Conservation (phyloP, 2,113 vertebrate species). For the Dipodomys merriami region DNA sequence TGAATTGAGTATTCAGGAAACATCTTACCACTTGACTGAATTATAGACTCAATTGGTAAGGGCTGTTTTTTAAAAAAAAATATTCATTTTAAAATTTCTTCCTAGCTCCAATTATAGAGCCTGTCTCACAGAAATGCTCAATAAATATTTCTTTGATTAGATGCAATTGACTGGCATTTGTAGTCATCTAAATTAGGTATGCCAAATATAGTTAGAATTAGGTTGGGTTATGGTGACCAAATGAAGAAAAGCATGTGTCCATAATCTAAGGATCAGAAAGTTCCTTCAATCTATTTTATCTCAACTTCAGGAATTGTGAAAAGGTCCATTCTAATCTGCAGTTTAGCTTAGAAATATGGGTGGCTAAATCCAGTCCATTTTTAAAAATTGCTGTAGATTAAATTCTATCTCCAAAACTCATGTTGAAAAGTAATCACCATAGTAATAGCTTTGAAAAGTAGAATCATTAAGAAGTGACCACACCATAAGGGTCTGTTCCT, state of each 20-base stretch:
- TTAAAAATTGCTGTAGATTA: not conserved
- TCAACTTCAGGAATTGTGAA: not conserved
- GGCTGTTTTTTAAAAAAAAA: not conserved
- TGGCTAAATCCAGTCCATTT: not conserved
- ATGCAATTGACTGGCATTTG: not conserved
- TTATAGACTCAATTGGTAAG: not conserved
- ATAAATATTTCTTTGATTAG: constrained; percentile 12
- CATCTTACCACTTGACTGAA: not conserved
- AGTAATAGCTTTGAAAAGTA: too few species aligned
- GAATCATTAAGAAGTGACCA: not conserved
- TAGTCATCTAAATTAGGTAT: not conserved
- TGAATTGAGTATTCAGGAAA: not conserved
- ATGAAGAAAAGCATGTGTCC: not conserved
- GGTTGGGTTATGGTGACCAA: not conserved
- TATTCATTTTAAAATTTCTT: not conserved
- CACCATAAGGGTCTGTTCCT: not conserved
- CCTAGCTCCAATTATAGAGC: not conserved
- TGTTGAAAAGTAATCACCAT: not conserved
- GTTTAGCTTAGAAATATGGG: not conserved
- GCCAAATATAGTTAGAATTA: not conserved
- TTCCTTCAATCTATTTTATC: not conserved
- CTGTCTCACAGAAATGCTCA: not conserved
- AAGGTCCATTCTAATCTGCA: not conserved
- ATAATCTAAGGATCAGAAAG: not conserved
- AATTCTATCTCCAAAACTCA: not conserved